Evolutionary conservation across 2,797 vertebrate genomes (phyloP).

Genomic region (Carduelis carduelis): DNA sequence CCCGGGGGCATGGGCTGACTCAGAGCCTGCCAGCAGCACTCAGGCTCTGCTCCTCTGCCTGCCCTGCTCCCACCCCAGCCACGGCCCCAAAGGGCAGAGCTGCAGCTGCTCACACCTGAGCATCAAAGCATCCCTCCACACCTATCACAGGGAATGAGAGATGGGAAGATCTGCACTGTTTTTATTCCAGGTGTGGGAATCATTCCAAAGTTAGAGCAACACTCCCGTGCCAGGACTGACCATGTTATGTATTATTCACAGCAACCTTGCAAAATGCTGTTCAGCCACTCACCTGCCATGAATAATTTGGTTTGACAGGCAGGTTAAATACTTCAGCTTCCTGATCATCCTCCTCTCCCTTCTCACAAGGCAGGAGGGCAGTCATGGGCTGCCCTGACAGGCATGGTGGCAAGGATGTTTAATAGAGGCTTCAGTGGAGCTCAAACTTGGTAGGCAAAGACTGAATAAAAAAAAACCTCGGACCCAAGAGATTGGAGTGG

Average conservation of each 20-base stretch:
- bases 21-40: fast-evolving
- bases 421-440: neutral
- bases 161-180: neutral
- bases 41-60: neutral
- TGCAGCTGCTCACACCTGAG: neutral
- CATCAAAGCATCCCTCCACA: neutral
- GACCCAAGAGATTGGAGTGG: neutral
- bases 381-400: neutral
- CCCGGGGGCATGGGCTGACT: fast-evolving
- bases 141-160: neutral
- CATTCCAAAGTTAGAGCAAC: neutral
- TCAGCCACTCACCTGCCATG: neutral
- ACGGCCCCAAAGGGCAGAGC: neutral
- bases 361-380: neutral
- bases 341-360: neutral
- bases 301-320: constrained; percentile 23
- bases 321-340: neutral
- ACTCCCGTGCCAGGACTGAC: neutral
- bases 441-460: neutral
- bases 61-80: neutral
- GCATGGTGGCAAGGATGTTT: fast-evolving
- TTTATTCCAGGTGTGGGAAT: neutral
- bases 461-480: neutral
- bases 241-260: neutral
- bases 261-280: neutral